Conservation (phyloP, 2,113 vertebrate species). For the Trematocara macrostoma region DNA sequence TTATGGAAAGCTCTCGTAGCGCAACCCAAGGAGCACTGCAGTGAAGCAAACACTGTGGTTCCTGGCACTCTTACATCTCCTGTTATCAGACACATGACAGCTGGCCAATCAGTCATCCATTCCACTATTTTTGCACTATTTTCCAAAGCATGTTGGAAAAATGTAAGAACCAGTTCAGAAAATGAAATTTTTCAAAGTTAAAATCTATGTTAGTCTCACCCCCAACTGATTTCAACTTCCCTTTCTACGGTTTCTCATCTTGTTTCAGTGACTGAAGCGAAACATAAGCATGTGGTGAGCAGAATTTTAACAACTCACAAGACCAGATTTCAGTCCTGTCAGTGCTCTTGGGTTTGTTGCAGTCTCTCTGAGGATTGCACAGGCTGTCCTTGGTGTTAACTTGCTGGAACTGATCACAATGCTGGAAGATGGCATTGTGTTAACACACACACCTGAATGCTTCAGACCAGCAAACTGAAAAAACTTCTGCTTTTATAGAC, state of each 20-base stretch:
- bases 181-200: not conserved
- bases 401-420: not conserved
- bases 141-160: not conserved
- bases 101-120: slow-evolving; percentile 34
- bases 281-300: slow-evolving; percentile 10
- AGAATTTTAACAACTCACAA: not conserved
- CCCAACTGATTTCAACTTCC: not conserved
- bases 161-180: not conserved
- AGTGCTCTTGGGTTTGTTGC: not conserved
- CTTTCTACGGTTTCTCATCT: not conserved
- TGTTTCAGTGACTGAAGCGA: not conserved
- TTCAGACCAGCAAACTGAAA: not conserved
- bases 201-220: not conserved
- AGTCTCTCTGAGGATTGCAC: not conserved
- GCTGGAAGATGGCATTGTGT: not conserved
- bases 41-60: slow-evolving; percentile 28
- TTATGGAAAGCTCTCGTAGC: slow-evolving; percentile 4
- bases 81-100: slow-evolving; percentile 48
- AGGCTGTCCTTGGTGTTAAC: not conserved
- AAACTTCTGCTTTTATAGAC: not conserved
- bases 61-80: slow-evolving; percentile 19
- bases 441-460: not conserved
- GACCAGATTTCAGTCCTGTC: not conserved
- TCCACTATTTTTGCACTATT: not conserved
- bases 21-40: slow-evolving; percentile 5